Evolutionary conservation across 2,797 vertebrate species (phyloP), one percentile per base, ranked within the genome.

Genomic region (Intellagama lesueurii): DNA sequence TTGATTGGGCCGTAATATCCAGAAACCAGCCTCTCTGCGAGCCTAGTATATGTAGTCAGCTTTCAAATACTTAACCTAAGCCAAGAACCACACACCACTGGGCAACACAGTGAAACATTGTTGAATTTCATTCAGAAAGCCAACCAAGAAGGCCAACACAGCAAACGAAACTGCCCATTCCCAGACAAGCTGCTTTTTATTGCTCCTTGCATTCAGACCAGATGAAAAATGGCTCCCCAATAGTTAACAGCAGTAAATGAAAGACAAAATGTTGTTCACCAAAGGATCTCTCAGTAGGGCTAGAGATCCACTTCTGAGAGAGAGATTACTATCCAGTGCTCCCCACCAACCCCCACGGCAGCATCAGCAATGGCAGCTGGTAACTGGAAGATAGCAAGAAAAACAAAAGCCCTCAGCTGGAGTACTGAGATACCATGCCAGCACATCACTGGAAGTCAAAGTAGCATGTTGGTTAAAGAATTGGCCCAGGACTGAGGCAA

Each of bases 141-240:
- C 91, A 93, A 0, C 44, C 28, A 77, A 89, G 89, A 87, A 94
- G 89, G 87, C 87, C 87, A 93, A 9, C 80, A 77, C 83, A 89
- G 88, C 87, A 85, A 90, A 85, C 82, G 0, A 0, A 40, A 0
- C 40, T 90, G 68, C 40, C 83, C 83, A 88, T 30, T 75, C 81
- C 11, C 52, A 5, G 66, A 69, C 24, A 44, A 5, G 4, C 85
- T 73, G 79, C 44, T 26, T 92, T 87, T 60, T 1, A 30, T 40
- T 56, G 11, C 66, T 14, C 14, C 68, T 40, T 40, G 40, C 40
- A 40, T 40, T 40, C 40, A 40, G 22, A 7, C 75, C 30, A 47
- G 60, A 77, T 17, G 75, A 68, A 68, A 78, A 22, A 5, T 14
- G 40, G 44, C 44, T 86, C 40, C 44, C 19, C 4, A 66, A 75